Base-by-base conservation (phyloP, 2,113 vertebrate species). In the Lonchura striata region DNA sequence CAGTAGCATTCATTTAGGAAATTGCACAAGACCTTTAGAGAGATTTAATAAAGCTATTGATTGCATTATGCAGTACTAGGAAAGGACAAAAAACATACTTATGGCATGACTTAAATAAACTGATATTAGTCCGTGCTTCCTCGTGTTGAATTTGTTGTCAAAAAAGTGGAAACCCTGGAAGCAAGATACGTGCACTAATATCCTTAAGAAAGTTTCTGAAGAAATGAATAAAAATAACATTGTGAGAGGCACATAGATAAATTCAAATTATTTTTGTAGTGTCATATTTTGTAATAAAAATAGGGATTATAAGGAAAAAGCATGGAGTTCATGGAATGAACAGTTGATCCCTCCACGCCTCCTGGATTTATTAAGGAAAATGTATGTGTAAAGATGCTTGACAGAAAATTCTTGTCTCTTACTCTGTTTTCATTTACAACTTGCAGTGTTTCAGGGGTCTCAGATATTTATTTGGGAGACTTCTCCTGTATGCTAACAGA, bases 1-100 rank as follows among this genome's bases (percentile, higher is more conserved):
- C 33, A 56, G 30, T 28, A 75, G 4, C 63, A 57, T 88, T 92
- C 21, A 24, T 70, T 86, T 78, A 66, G 33, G 49, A 88, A 78
- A 66, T 86, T 70, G 12, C 35, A 68, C 22, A 63, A 88, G 31
- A 41, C 41, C 18, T 90, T 92, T 59, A 74, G 30, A 77, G 35
- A 83, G 79, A 63, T 90, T 90, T 92, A 86, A 41, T 93, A 90
- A 88, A 86, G 39, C 39, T 94, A 59, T 80, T 87, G 46, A 88
- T 92, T 93, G 24, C 42, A 86, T 90, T 94, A 52, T 71, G 53
- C 41, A 86, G 49, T 44, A 52, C 69, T 59, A 63, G 28, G 47
- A 90, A 87, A 70, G 25, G 41, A 31, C n/a, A 84, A 84, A 93
- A 14, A 30, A 7, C 13, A 41, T 88, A 52, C 17, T 83, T 83